Conservation (phyloP, 2,888 invertebrate genomes). For the Crossocerus cetratus region DNA sequence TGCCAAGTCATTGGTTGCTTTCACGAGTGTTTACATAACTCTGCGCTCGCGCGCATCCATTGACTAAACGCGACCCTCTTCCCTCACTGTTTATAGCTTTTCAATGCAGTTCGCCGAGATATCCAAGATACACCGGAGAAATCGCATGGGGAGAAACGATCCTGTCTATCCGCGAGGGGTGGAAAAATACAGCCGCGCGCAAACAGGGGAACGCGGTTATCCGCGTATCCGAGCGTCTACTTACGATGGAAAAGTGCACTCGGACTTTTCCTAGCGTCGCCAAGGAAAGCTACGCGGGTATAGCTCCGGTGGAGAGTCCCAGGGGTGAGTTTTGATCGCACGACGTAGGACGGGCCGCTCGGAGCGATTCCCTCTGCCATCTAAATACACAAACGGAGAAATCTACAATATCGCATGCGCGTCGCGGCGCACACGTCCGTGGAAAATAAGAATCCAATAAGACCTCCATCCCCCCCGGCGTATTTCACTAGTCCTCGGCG, state of each 20-base stretch:
- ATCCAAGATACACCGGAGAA: constrained; percentile 22
- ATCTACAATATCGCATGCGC: too few relatives aligned
- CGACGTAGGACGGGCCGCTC: neutral
- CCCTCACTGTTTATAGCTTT: constrained; percentile 35
- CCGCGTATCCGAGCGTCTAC: constrained; percentile 41
- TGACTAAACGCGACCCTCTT: constrained; percentile 21
- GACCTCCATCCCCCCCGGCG: too few relatives aligned
- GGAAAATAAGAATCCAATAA: too few relatives aligned
- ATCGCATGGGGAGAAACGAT: constrained; percentile 22
- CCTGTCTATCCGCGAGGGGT: constrained; percentile 35
- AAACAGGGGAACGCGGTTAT: constrained; percentile 36
- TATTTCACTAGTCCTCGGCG: too few relatives aligned
- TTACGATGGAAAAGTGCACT: constrained; percentile 29
- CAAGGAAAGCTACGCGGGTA: constrained; percentile 7
- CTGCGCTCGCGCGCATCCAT: neutral
- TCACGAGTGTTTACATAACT: constrained; percentile 21
- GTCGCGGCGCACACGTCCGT: too few relatives aligned
- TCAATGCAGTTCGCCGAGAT: constrained; percentile 29
- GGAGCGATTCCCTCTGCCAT: too few relatives aligned
- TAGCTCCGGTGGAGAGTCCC: constrained; percentile 20
- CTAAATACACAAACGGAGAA: too few relatives aligned
- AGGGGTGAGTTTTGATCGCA: constrained; percentile 32
- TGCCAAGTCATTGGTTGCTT: neutral
- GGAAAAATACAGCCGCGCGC: constrained; percentile 37
- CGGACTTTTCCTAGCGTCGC: constrained; percentile 8